Conservation (phyloP, 2,113 vertebrate genomes). For the Ammospiza nelsoni region DNA sequence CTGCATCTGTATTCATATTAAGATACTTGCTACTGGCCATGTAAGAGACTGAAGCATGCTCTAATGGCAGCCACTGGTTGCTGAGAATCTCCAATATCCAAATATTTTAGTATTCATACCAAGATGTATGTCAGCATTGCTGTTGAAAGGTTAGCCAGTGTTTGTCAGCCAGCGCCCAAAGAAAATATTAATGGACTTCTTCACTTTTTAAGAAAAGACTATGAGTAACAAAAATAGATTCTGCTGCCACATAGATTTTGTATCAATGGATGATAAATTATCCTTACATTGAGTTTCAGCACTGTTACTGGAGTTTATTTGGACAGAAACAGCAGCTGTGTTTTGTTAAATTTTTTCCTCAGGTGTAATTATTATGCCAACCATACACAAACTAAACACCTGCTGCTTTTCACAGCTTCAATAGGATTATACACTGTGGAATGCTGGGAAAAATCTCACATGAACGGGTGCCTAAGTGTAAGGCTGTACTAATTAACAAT, state of each 20-base stretch:
- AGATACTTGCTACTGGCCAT: accelerated
- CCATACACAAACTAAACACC: not conserved
- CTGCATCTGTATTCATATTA: not conserved
- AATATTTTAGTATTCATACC: not conserved
- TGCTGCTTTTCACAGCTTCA: conserved; percentile 45
- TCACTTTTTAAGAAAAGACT: not conserved
- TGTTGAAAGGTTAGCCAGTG: not conserved
- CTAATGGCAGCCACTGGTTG: not conserved
- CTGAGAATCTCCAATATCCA: not conserved
- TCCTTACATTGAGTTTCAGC: not conserved
- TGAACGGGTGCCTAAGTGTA: not conserved
- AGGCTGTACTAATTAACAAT: conserved; percentile 1
- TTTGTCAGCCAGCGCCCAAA: not conserved
- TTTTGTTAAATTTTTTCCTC: not conserved
- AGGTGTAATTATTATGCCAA: conserved; percentile 10
- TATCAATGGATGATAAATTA: not conserved
- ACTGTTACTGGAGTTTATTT: not conserved
- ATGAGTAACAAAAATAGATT: not conserved
- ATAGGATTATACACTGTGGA: not conserved
- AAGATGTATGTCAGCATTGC: not conserved
- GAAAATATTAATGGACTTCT: not conserved
- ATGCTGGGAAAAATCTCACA: conserved; percentile 16
- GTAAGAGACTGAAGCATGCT: not conserved
- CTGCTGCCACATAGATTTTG: not conserved
- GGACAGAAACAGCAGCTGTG: not conserved